These are phyloP conservation scores for Arbacia lixula DNA, from an alignment of 53 echinoderm and acorn worm species.

Conservation along the genomic window DNA sequence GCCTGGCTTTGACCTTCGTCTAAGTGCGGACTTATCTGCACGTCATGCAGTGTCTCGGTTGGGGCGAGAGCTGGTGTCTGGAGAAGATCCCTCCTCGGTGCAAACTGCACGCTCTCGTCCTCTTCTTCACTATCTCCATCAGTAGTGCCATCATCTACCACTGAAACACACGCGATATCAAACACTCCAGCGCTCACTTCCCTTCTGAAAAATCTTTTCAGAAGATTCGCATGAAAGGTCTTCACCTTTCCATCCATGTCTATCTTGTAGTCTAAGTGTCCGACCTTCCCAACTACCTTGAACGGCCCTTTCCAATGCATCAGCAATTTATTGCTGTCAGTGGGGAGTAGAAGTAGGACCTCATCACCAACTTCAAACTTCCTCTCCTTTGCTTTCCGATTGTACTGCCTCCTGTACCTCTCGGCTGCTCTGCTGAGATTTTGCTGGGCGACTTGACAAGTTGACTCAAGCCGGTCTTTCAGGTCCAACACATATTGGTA, in stretches of 20 bases:
- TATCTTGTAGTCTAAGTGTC: conserved; percentile 20
- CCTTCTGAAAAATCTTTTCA: conserved; percentile 33
- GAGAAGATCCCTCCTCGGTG: background rate
- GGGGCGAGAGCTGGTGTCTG: conserved; percentile 5
- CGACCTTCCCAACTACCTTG: background rate
- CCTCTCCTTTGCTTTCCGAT: conserved; percentile 38
- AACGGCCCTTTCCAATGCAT: conserved; percentile 68
- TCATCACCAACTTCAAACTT: conserved; percentile 54
- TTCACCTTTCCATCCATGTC: conserved; percentile 46
- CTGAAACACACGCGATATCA: conserved; percentile 29
- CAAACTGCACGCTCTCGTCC: background rate
- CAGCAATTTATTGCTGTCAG: conserved; percentile 59
- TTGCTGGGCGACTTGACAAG: conserved; percentile 57
- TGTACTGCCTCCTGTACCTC: conserved; percentile 49
- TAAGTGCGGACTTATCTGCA: conserved; percentile 4
- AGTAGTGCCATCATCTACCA: conserved; percentile 17
- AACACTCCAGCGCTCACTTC: background rate
- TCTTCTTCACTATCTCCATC: background rate
- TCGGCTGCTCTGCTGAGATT: conserved; percentile 49
- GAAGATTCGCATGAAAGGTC: conserved; percentile 50
- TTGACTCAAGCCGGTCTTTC: conserved; percentile 54
- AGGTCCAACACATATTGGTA: conserved; percentile 68
- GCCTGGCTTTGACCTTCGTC: conserved; percentile 3
- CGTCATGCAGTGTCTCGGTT: background rate
- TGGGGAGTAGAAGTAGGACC: conserved; percentile 51